These are phyloP conservation scores for Macrosteles quadrilineatus DNA, from an alignment of 1,140 invertebrate genomes.

Conservation along the genomic window DNA sequence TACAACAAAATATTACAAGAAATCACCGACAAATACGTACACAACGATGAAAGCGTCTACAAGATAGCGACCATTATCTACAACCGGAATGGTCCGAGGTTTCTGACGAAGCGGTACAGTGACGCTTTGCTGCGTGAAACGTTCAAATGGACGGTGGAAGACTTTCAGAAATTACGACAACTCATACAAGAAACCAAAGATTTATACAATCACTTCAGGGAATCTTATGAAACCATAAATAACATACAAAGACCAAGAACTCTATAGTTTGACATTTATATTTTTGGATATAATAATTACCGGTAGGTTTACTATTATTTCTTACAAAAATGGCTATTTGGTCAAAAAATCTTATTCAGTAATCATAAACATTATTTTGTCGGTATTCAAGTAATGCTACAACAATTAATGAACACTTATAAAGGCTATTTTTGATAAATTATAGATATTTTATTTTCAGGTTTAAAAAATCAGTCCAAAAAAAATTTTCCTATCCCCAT, in stretches of 20 bases:
- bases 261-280: background rate
- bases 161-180: constrained; percentile 10
- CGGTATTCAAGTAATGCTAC: too few relatives aligned
- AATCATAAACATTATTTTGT: too few relatives aligned
- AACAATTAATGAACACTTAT: too few relatives aligned
- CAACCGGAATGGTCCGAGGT: constrained; percentile 19
- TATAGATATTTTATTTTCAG: too few relatives aligned
- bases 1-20: constrained; percentile 21
- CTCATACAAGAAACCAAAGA: constrained; percentile 20
- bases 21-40: constrained; percentile 19
- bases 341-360: too few relatives aligned
- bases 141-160: constrained; percentile 10
- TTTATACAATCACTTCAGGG: constrained; percentile 10
- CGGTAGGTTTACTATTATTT: too few relatives aligned
- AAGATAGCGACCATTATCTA: constrained; percentile 19
- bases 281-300: too few relatives aligned
- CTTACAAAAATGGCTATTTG: too few relatives aligned
- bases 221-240: constrained; percentile 23
- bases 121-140: constrained; percentile 15
- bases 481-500: too few relatives aligned
- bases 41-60: constrained; percentile 19
- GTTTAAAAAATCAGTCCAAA: too few relatives aligned
- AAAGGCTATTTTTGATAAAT: too few relatives aligned
- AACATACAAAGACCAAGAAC: constrained; percentile 25
- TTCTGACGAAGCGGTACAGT: constrained; percentile 19